phyloP scores from a whole-genome alignment of 2,888 invertebrate species.

The Dynastes tityus region DNA sequence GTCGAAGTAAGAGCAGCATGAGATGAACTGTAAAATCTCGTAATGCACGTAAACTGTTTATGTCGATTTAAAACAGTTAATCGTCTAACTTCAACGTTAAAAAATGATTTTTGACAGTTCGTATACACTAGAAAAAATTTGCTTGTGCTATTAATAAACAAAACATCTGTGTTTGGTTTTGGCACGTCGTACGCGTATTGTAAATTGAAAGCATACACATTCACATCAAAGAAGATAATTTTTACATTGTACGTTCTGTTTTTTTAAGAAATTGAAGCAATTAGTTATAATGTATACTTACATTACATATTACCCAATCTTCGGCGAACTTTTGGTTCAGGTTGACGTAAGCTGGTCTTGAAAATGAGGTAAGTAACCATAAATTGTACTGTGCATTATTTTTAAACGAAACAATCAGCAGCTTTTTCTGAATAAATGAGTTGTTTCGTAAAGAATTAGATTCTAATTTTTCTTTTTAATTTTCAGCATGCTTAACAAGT shows the following conservation, averaged over 20 bases:
- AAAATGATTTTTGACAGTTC: conserved; percentile 27
- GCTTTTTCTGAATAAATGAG: too few relatives aligned
- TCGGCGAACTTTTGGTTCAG: too few relatives aligned
- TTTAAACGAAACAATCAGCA: too few relatives aligned
- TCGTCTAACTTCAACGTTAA: background rate
- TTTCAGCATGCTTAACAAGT: too few relatives aligned
- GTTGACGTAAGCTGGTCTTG: too few relatives aligned
- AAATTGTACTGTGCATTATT: too few relatives aligned
- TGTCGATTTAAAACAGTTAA: background rate
- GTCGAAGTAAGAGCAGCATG: background rate
- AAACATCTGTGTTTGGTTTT: background rate
- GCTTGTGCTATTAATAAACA: conserved; percentile 27
- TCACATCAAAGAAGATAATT: conserved; percentile 7
- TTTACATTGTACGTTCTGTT: background rate
- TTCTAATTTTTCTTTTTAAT: too few relatives aligned
- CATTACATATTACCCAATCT: background rate
- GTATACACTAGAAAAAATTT: conserved; percentile 18
- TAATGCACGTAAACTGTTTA: conserved; percentile 5
- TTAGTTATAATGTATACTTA: background rate
- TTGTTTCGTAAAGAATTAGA: too few relatives aligned
- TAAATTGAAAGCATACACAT: conserved; percentile 9
- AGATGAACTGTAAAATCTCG: background rate
- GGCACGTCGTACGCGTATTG: background rate
- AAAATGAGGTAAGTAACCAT: too few relatives aligned
- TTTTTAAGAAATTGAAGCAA: background rate